Evolutionary conservation across 2,113 vertebrate genomes (phyloP).

Genomic region (Eulacestoma nigropectus): DNA sequence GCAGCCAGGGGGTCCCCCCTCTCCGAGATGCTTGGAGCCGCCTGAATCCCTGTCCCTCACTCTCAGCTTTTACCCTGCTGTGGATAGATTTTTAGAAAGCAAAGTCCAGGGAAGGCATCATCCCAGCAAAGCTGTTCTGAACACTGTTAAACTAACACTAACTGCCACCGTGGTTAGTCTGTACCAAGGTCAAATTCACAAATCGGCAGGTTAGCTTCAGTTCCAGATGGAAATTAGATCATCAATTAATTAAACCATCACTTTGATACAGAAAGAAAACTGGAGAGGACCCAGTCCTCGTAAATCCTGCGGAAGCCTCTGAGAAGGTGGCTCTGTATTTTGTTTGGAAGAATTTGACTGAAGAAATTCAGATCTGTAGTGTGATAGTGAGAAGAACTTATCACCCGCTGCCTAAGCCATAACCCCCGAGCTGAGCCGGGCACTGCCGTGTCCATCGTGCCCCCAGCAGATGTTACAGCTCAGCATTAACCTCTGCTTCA

Average conservation of each 20-base stretch:
- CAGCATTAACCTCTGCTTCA: neutral
- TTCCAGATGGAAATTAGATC: constrained; percentile 27
- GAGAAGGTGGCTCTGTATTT: neutral
- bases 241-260: constrained; percentile 51
- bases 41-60: neutral
- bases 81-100: neutral
- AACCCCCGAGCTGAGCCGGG: neutral
- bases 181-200: constrained; percentile 24
- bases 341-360: neutral
- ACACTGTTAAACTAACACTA: neutral
- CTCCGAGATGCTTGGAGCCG: neutral
- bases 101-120: neutral
- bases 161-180: neutral
- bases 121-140: neutral
- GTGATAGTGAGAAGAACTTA: neutral
- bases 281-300: neutral
- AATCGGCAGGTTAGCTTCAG: neutral
- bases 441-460: neutral
- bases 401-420: neutral
- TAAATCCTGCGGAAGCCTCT: neutral
- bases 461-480: neutral
- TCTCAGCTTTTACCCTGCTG: neutral
- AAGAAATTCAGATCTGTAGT: neutral
- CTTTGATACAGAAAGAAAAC: constrained; percentile 1
- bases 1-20: neutral